These are phyloP conservation scores for Amphiprion ocellaris DNA, from an alignment of 2,113 vertebrate species.

Conservation along the genomic window DNA sequence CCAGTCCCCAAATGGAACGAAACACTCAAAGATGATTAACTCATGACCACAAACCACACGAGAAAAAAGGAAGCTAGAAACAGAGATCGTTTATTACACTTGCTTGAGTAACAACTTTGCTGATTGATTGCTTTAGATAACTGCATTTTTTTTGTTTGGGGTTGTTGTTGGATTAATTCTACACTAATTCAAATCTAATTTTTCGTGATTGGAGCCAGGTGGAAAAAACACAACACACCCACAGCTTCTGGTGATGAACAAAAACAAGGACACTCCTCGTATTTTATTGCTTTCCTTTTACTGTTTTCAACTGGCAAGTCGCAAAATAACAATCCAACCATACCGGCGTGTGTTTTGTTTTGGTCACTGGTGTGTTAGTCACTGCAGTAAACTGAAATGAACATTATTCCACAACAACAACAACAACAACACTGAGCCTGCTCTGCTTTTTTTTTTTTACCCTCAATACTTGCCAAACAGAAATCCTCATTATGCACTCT, in stretches of 20 bases:
- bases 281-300: too few relatives aligned
- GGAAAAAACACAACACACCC: conserved; percentile 5
- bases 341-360: neutral
- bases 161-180: too few relatives aligned
- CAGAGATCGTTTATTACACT: neutral
- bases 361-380: conserved; percentile 12
- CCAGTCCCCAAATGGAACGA: too few relatives aligned
- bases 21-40: neutral
- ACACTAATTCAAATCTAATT: neutral
- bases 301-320: neutral
- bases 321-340: neutral
- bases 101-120: neutral
- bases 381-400: neutral
- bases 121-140: too few relatives aligned
- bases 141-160: too few relatives aligned
- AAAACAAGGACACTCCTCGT: neutral
- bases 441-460: neutral
- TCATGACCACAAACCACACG: too few relatives aligned
- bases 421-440: neutral
- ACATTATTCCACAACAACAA: neutral
- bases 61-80: neutral
- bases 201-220: neutral
- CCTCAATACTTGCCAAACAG: neutral
- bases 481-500: conserved; percentile 27
- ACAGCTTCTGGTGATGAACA: neutral